Evolutionary conservation across 1,140 invertebrate genomes (phyloP).

Genomic region (Heliconius nattereri): DNA sequence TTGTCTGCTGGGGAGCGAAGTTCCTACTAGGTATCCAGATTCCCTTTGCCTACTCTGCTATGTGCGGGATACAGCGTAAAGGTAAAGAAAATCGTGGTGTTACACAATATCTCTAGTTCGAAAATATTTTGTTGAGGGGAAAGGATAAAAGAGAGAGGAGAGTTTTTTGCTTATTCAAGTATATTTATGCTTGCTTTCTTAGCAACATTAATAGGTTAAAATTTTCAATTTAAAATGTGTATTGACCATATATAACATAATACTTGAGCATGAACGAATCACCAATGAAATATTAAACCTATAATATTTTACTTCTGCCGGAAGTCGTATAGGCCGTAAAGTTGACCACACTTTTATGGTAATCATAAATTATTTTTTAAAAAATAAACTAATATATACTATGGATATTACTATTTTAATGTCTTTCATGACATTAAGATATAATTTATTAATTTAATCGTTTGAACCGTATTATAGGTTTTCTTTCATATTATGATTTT

Average conservation of each 20-base stretch:
- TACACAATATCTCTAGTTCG: too few species aligned
- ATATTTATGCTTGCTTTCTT: not conserved
- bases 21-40: too few species aligned
- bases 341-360: slow-evolving; percentile 11
- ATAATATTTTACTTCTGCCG: slow-evolving; percentile 2
- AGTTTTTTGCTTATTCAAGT: too few species aligned
- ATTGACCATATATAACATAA: not conserved
- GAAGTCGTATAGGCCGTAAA: slow-evolving; percentile 4
- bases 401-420: slow-evolving; percentile 15
- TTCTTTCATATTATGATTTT: slow-evolving; percentile 17
- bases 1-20: too few species aligned
- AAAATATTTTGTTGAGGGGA: too few species aligned
- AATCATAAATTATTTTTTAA: slow-evolving; percentile 14
- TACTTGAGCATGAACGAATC: not conserved
- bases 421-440: not conserved
- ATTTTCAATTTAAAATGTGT: not conserved
- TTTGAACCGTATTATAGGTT: not conserved
- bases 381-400: slow-evolving; percentile 4
- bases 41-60: too few species aligned
- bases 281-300: not conserved
- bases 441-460: slow-evolving; percentile 17
- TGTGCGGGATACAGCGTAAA: too few species aligned
- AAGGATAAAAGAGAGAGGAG: too few species aligned
- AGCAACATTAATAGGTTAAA: not conserved
- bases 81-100: too few species aligned